Evolutionary conservation across 1,140 invertebrate genomes (phyloP).

Genomic region (Calephelis nemesis): DNA sequence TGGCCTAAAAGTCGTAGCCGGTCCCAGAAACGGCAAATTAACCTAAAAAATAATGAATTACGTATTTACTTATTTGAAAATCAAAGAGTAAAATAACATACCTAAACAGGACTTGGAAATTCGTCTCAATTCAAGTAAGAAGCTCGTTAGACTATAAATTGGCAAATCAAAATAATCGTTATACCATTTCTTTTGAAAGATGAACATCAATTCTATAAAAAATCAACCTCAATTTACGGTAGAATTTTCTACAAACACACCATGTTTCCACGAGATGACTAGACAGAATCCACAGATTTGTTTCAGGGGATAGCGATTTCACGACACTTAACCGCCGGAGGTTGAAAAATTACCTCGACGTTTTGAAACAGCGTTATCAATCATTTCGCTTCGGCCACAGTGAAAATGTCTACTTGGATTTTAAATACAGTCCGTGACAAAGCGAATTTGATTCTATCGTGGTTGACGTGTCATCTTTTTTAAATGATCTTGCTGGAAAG

Average conservation of each 20-base stretch:
- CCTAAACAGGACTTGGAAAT: too few species aligned
- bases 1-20: too few species aligned
- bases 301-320: conserved; percentile 24
- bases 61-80: too few species aligned
- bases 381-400: conserved; percentile 30
- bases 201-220: not conserved
- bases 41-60: too few species aligned
- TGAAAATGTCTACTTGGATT: conserved; percentile 23
- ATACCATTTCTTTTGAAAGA: too few species aligned
- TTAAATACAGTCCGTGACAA: conserved; percentile 33
- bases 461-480: not conserved
- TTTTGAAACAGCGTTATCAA: conserved; percentile 41
- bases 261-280: conserved; percentile 25
- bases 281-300: conserved; percentile 25
- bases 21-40: too few species aligned
- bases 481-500: not conserved
- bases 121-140: too few species aligned
- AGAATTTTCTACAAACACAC: conserved; percentile 10
- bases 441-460: conserved; percentile 7
- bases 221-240: not conserved
- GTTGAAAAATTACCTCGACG: conserved; percentile 38
- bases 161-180: not conserved
- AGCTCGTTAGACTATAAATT: not conserved
- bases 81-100: too few species aligned
- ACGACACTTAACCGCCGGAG: conserved; percentile 23